Percentiles rank a stretch among this genome's conserved stretches.
Conservation (phyloP, 2,888 invertebrate species). For the Cheilosia urbana region DNA sequence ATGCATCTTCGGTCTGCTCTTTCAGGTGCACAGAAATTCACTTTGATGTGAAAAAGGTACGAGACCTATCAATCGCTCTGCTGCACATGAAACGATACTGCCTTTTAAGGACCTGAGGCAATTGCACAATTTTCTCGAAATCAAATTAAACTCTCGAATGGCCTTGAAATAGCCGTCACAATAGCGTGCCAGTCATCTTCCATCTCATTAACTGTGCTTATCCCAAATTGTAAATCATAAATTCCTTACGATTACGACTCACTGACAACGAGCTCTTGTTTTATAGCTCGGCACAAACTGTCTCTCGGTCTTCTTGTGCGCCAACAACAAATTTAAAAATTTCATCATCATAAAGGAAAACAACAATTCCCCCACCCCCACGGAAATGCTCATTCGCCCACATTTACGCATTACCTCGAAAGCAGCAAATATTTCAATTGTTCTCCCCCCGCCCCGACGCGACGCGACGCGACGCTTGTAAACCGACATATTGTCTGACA, state of each 20-base stretch:
- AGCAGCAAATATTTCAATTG: slow-evolving; percentile 35
- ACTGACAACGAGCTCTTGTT: slow-evolving; percentile 37
- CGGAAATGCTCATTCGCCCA: slow-evolving; percentile 7
- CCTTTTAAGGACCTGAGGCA: too few relatives aligned
- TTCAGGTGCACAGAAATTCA: too few relatives aligned
- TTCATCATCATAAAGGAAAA: slow-evolving; percentile 42
- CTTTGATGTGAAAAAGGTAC: too few relatives aligned
- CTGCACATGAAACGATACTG: too few relatives aligned
- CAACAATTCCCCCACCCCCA: not conserved
- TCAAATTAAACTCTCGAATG: slow-evolving; percentile 23
- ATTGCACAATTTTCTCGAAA: not conserved
- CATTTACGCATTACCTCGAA: slow-evolving; percentile 4
- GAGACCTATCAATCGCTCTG: too few relatives aligned
- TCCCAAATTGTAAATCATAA: slow-evolving; percentile 53
- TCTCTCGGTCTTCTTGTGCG: slow-evolving; percentile 25
- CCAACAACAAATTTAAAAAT: slow-evolving; percentile 14
- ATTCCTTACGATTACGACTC: slow-evolving; percentile 58
- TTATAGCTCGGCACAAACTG: slow-evolving; percentile 65
- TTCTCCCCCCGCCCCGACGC: not conserved
- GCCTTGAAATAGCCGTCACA: slow-evolving; percentile 9
- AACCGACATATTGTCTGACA: slow-evolving; percentile 68
- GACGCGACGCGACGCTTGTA: not conserved
- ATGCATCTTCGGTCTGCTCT: too few relatives aligned
- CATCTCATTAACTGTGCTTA: slow-evolving; percentile 51
- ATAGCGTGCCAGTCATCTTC: slow-evolving; percentile 36